Conservation (phyloP, 2,888 invertebrate species). For the Euproctis similis region DNA sequence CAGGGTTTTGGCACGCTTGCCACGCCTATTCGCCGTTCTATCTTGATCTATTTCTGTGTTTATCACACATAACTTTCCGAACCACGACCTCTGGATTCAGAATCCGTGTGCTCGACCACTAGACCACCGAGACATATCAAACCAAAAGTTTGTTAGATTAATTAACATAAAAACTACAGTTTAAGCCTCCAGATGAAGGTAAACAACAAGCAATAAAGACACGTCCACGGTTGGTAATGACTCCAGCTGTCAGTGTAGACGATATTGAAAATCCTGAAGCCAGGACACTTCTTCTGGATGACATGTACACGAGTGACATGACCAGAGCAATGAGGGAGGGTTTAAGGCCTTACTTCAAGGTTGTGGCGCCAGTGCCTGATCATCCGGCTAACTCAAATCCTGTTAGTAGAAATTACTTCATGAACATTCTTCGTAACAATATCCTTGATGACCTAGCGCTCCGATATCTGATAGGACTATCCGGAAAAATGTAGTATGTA, state of each 20-base stretch:
- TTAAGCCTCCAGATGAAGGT: slow-evolving; percentile 22
- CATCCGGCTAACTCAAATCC: slow-evolving; percentile 24
- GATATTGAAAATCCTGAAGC: slow-evolving; percentile 29
- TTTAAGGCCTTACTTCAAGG: slow-evolving; percentile 9
- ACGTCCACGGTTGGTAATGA: slow-evolving; percentile 45
- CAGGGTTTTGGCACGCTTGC: no score
- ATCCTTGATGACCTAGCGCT: no score
- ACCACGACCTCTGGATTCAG: no score
- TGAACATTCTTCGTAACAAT: no score
- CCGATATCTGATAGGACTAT: no score
- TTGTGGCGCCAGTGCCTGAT: slow-evolving; percentile 25
- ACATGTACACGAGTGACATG: slow-evolving; percentile 37
- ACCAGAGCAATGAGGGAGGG: slow-evolving; percentile 14
- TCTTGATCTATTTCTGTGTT: no score
- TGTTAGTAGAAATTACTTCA: slow-evolving; percentile 15
- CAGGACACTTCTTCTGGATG: slow-evolving; percentile 27
- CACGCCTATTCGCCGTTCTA: no score
- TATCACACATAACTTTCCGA: no score
- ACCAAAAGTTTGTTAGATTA: no score
- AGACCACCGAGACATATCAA: no score
- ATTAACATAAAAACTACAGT: slow-evolving; percentile 17
- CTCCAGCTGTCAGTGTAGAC: slow-evolving; percentile 45
- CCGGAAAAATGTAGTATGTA: no score
- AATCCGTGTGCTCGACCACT: no score
- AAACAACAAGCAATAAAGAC: slow-evolving; percentile 28